phyloP scores from a whole-genome alignment of 2,888 invertebrate species.

The Thymelicus sylvestris region DNA sequence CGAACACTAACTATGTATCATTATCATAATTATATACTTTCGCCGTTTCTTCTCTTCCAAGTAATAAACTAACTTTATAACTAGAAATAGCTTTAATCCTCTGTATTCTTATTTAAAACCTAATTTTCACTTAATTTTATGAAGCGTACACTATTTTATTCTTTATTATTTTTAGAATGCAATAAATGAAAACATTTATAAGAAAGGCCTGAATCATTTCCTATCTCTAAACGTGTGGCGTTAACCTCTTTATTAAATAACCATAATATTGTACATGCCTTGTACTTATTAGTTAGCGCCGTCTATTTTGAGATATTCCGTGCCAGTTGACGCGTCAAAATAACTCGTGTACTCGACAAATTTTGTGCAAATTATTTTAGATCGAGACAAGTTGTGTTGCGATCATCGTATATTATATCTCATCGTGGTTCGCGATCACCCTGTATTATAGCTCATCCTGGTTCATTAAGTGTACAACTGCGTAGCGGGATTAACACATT shows the following conservation, averaged over 20 bases:
- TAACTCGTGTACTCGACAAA: constrained; percentile 24
- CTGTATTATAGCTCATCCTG: constrained; percentile 23
- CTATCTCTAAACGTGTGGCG: too few relatives aligned
- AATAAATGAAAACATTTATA: too few relatives aligned
- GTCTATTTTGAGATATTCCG: constrained; percentile 33
- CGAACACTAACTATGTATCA: too few relatives aligned
- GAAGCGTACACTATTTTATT: too few relatives aligned
- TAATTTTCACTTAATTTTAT: too few relatives aligned
- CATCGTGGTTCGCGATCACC: constrained; percentile 16
- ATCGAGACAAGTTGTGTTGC: constrained; percentile 17
- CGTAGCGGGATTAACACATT: constrained; percentile 31
- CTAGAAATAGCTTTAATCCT: neutral
- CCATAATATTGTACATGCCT: neutral
- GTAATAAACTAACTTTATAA: neutral
- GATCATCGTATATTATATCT: constrained; percentile 18
- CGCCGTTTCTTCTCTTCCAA: too few relatives aligned
- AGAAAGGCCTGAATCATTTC: too few relatives aligned
- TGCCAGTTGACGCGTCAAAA: constrained; percentile 31
- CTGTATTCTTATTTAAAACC: neutral
- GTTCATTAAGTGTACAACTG: constrained; percentile 31
- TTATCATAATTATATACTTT: too few relatives aligned
- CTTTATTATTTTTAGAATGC: too few relatives aligned
- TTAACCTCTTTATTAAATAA: too few relatives aligned
- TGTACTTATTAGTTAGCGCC: constrained; percentile 29
- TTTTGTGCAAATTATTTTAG: constrained; percentile 31